phyloP scores from a whole-genome alignment of 2,113 vertebrate species.

The Chauna torquata region DNA sequence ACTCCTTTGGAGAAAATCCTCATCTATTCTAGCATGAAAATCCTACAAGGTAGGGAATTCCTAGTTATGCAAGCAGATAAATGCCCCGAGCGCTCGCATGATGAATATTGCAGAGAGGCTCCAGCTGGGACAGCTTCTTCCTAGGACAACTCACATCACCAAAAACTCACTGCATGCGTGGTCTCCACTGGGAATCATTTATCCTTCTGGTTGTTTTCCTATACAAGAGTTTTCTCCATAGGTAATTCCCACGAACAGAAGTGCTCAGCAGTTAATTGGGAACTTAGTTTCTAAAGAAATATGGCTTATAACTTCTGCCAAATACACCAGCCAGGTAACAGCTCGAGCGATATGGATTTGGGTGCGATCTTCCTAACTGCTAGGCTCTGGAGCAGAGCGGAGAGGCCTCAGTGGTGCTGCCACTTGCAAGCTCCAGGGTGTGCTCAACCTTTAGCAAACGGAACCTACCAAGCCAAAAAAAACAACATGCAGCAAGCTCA shows the following conservation, averaged over 20 bases:
- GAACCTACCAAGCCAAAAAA: background rate
- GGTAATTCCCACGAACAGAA: background rate
- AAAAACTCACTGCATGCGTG: fast-evolving
- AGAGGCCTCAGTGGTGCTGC: background rate
- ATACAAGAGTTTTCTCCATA: background rate
- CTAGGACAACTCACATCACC: fast-evolving
- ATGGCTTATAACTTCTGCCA: background rate
- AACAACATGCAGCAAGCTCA: background rate
- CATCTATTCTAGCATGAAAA: fast-evolving
- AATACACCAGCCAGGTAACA: background rate
- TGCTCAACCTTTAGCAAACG: background rate
- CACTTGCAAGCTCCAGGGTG: background rate
- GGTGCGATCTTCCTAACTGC: background rate
- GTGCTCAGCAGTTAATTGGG: background rate
- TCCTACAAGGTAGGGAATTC: background rate
- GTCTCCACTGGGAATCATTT: background rate
- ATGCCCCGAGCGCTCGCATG: background rate
- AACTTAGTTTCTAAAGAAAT: background rate
- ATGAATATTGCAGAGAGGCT: background rate
- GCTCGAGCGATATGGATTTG: background rate
- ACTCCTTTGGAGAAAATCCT: background rate
- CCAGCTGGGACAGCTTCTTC: background rate
- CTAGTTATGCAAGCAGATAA: background rate
- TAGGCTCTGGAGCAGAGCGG: background rate
- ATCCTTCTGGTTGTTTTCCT: background rate